Evolutionary conservation across 1,140 invertebrate species (phyloP), one percentile per base, ranked within the genome.

Genomic region (Diorhabda carinulata): DNA sequence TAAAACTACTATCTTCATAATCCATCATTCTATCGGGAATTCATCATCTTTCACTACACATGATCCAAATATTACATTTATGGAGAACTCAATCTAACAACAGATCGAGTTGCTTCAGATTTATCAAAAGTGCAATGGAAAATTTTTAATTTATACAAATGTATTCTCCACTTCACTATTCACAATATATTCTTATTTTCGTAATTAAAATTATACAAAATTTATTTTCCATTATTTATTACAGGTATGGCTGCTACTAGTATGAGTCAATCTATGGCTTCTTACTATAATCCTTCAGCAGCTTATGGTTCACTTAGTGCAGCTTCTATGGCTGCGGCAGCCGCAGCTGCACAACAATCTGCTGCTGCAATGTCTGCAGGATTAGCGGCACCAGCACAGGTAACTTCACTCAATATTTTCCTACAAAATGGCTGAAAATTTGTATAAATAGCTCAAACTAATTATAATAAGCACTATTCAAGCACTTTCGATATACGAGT

Each of bases 291-390:
- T 68, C 86, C 86, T 58, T 85, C 86, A 52, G 86, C 86, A n/a
- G 86, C 87, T 44, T 89, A 88, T 71, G 85, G 87, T 47, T 86
- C 87, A 3, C 76, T 89, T 6, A 87, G 85, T 57, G 86, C 87
- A 10, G 86, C 87, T 3, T 87, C 86, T 60, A 88, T 88, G 85
- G 87, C 87, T 59, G 87, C 86, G 7, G 86, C 87, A 3, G 87
- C 87, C 7, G 86, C 86, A 4, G 86, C 86, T 44, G 87, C 86
- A n/a, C 86, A 86, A 69, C 87, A 87, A 71, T 85, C 84, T 4
- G 84, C 85, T n/a, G 82, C 82, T 44, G 84, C 84, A 40, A 88
- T 88, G 83, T 86, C 86, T 43, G 85, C 84, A 4, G 84, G 86
- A 57, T 81, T 88, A 40, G 83, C 80, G 40, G 81, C 84, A 74